phyloP scores from a whole-genome alignment of 2,113 vertebrate genomes.

The Piprites chloris region DNA sequence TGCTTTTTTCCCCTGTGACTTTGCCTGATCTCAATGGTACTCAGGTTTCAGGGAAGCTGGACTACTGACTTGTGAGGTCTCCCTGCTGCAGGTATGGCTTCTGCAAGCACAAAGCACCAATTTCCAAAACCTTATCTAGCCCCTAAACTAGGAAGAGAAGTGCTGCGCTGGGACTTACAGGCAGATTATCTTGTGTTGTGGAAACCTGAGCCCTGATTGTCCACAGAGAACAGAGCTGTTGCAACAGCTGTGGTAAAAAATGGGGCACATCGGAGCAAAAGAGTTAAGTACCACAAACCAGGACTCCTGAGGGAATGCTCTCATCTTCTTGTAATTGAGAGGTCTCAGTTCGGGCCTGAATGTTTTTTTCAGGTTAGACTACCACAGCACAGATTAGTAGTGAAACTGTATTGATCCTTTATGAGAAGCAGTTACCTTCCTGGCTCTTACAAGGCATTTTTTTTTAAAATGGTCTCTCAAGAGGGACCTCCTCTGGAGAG shows the following conservation, averaged over 20 bases:
- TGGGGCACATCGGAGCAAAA: background rate
- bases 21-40: background rate
- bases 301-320: constrained; percentile 2
- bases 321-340: constrained; percentile 1
- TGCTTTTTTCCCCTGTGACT: background rate
- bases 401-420: background rate
- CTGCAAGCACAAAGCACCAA: background rate
- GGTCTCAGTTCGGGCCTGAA: background rate
- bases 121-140: background rate
- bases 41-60: background rate
- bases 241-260: constrained; percentile 14
- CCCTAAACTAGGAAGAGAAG: background rate
- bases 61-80: background rate
- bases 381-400: background rate
- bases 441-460: background rate
- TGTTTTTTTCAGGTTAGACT: background rate
- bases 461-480: background rate
- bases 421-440: background rate
- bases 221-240: background rate
- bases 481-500: background rate
- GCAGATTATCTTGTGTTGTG: background rate
- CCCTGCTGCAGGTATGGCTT: background rate
- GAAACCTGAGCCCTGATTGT: background rate
- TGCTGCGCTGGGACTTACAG: background rate
- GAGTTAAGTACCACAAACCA: background rate